These are phyloP conservation scores for Leucopsar rothschildi DNA, from an alignment of 2,113 vertebrate genomes.

Conservation along the genomic window DNA sequence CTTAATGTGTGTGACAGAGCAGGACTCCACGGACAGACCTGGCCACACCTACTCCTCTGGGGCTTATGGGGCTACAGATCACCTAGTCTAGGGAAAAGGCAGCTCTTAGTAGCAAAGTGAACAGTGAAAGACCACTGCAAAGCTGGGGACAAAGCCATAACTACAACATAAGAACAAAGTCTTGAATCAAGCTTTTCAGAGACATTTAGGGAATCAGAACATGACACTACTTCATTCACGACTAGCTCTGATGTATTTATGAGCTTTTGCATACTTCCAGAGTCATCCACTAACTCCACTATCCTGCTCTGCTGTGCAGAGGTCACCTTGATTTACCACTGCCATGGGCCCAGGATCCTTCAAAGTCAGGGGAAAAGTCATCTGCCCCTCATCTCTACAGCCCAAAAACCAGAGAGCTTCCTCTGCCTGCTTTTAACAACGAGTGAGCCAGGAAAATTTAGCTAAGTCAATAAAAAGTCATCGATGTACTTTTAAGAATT, in stretches of 20 bases:
- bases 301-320: neutral
- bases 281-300: neutral
- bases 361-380: neutral
- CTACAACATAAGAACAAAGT: neutral
- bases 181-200: neutral
- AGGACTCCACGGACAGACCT: neutral
- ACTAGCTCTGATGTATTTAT: neutral
- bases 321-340: neutral
- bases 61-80: neutral
- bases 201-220: neutral
- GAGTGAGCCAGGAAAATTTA: neutral
- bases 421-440: neutral
- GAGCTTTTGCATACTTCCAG: neutral
- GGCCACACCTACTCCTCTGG: neutral
- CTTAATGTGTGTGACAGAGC: accelerated
- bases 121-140: neutral
- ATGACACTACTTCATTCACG: neutral
- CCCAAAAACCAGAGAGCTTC: neutral
- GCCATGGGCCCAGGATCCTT: neutral
- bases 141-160: neutral
- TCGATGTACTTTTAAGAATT: neutral
- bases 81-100: neutral
- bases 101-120: neutral
- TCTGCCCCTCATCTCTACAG: neutral
- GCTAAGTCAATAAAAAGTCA: neutral